Conservation (phyloP, 1,140 invertebrate species). For the Ceratina japonica region DNA sequence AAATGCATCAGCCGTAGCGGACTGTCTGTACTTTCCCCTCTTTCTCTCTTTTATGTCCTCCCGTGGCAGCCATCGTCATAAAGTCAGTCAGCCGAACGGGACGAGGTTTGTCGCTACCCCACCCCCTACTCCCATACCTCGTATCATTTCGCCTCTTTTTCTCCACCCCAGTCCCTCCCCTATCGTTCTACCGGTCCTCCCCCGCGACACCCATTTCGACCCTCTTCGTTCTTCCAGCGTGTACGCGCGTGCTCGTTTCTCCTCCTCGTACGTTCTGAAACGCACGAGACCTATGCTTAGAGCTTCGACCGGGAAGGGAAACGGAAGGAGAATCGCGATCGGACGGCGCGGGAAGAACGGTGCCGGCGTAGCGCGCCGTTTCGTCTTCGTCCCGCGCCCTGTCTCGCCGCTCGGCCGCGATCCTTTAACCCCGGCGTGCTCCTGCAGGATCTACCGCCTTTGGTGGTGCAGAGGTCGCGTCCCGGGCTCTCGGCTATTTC, state of each 20-base stretch:
- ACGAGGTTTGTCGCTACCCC: constrained; percentile 61
- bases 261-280: constrained; percentile 45
- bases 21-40: constrained; percentile 22
- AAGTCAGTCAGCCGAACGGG: constrained; percentile 73
- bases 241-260: constrained; percentile 18
- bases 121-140: constrained; percentile 13
- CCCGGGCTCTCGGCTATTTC: constrained; percentile 60
- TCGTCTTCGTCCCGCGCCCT: constrained; percentile 7
- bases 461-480: constrained; percentile 39
- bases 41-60: constrained; percentile 62
- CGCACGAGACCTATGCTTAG: constrained; percentile 41
- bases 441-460: constrained; percentile 27
- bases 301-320: constrained; percentile 24
- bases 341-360: constrained; percentile 2
- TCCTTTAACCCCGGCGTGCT: constrained; percentile 26
- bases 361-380: not conserved
- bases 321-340: not conserved
- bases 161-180: constrained; percentile 4
- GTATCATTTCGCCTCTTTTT: constrained; percentile 50
- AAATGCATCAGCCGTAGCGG: constrained; percentile 12
- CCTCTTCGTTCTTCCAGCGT: constrained; percentile 5
- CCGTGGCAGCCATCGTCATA: constrained; percentile 71
- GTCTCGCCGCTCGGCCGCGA: not conserved
- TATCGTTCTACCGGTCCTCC: not conserved
- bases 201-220: not conserved